phyloP scores from a whole-genome alignment of 1,140 invertebrate species.

The Diuraphis noxia region DNA sequence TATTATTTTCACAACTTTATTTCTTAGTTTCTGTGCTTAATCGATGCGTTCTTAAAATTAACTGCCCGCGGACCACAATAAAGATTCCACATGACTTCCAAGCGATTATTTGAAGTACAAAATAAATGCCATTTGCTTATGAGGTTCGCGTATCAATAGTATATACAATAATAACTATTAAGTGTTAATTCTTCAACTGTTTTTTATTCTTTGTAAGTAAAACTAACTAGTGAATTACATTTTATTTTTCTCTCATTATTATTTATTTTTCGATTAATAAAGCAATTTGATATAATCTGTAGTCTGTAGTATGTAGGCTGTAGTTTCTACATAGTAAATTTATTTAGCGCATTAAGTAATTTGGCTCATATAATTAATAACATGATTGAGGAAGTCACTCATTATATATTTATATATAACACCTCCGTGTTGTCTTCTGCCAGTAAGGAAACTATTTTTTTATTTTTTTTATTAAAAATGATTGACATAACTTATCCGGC shows the following conservation, averaged over 20 bases:
- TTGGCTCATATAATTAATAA: not conserved
- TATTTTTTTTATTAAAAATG: not conserved
- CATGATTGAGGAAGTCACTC: not conserved
- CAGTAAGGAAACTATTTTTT: not conserved
- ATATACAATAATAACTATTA: not conserved
- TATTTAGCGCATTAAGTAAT: not conserved
- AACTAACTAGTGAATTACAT: not conserved
- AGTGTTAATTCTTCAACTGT: not conserved
- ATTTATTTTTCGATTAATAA: too few relatives aligned
- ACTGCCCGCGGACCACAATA: not conserved
- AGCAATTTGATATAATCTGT: not conserved
- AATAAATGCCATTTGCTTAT: not conserved
- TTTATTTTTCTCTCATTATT: not conserved
- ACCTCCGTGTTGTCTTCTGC: not conserved
- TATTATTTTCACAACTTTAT: not conserved
- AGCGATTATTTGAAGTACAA: not conserved
- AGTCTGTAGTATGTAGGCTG: not conserved
- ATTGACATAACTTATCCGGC: not conserved
- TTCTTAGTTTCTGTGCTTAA: not conserved
- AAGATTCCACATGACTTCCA: not conserved
- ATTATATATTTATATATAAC: not conserved
- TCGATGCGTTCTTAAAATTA: not conserved
- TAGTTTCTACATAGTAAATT: not conserved
- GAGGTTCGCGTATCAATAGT: not conserved
- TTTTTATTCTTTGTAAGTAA: not conserved